Base-by-base conservation (phyloP, 2,888 invertebrate species). In the Eudemis profundana region DNA sequence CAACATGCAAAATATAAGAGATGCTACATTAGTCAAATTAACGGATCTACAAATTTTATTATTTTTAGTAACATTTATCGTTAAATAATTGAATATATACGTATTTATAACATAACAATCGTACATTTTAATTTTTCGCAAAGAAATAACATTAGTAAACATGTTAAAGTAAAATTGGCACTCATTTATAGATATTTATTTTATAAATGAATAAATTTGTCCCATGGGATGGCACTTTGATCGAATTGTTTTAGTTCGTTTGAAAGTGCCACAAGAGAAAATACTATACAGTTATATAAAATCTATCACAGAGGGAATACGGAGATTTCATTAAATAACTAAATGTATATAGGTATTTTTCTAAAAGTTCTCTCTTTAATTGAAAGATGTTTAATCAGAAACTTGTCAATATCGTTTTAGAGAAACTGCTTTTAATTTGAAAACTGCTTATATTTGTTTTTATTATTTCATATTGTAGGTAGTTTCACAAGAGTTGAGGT, bases 251-350 rank as follows among this genome's bases (percentile, higher is more conserved):
- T 17, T 29, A 7, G 51, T 33, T 4, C 7, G 7, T 33, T 10
- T 33, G 2, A 33, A 33, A n/a, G n/a, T 49, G 53, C 40, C 54
- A 42, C 40, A 7, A 5, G 12, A 29, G 56, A 44, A 56, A 61
- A 21, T 21, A 7, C n/a, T 17, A 7, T 19, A 27, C 3, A 54
- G 10, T 15, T 42, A 44, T 69, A 71, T 73, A 77, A 70, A 72
- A 50, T 50, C 72, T 75, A 77, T 77, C 77, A 77, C 77, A 77
- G 77, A 69, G 70, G 72, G 64, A 61, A 57, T 51, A 17, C 29
- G 23, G 44, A 57, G 38, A 61, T 38, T 29, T 50, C 14, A 21
- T 47, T 14, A 53, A 38, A 42, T 23, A 36, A 54, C 29, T 56
- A 56, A 33, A 50, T 61, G 17, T 61, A 61, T 49, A 53, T 19